phyloP scores from a whole-genome alignment of 2,113 vertebrate species.

The Perccottus glenii region DNA sequence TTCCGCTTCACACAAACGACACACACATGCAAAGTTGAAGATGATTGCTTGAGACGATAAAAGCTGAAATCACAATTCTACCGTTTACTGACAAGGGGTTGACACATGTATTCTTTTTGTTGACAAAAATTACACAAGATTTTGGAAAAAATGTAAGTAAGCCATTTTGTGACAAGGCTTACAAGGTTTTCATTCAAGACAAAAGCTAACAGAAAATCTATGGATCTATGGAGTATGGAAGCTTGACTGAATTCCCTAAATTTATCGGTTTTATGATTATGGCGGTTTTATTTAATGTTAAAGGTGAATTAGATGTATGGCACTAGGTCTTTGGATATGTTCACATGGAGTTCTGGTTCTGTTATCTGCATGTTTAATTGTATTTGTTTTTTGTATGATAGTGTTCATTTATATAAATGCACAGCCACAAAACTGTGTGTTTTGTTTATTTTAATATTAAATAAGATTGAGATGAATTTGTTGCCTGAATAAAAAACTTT shows the following conservation, averaged over 20 bases:
- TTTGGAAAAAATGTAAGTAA: constrained; percentile 8
- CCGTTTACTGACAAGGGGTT: not conserved
- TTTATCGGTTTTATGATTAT: constrained; percentile 16
- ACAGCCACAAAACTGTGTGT: constrained; percentile 31
- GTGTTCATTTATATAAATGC: constrained; percentile 60
- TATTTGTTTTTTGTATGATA: constrained; percentile 41
- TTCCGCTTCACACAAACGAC: constrained; percentile 6
- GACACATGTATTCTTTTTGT: not conserved
- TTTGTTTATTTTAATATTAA: constrained; percentile 6
- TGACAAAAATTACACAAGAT: constrained; percentile 4
- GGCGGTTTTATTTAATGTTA: constrained; percentile 30
- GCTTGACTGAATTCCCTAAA: constrained; percentile 20
- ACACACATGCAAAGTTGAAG: constrained; percentile 8
- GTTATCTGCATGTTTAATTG: constrained; percentile 26
- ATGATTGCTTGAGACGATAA: not conserved
- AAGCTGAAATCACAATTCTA: not conserved
- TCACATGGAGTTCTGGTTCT: constrained; percentile 27
- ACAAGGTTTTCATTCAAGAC: no score
- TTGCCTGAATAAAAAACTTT: no score
- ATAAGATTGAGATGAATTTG: no score
- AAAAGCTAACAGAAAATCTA: not conserved
- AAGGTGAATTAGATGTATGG: constrained; percentile 22
- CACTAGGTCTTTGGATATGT: constrained; percentile 18
- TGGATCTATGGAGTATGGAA: constrained; percentile 10
- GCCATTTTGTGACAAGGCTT: constrained; percentile 2